phyloP scores from a whole-genome alignment of 2,888 invertebrate species.

The Ellobium chinense region DNA sequence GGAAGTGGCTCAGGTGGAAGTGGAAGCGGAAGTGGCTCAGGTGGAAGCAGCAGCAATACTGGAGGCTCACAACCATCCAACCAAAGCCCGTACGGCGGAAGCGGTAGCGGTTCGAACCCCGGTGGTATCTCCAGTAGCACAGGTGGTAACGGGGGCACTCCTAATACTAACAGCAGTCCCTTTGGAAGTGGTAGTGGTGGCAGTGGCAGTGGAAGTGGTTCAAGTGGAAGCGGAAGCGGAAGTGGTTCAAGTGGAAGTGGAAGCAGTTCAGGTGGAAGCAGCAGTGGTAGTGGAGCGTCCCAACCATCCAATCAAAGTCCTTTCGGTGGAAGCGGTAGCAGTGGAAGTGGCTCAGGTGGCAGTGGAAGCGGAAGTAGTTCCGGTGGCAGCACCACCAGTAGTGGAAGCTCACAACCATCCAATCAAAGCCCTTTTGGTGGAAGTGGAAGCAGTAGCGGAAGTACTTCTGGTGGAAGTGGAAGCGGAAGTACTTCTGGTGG shows the following conservation, averaged over 20 bases:
- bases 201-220: background rate
- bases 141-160: background rate
- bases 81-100: background rate
- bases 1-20: too few relatives aligned
- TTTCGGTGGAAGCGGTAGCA: background rate
- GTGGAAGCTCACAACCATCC: too few relatives aligned
- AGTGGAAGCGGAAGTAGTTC: background rate
- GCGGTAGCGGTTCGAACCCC: background rate
- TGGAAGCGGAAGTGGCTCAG: background rate
- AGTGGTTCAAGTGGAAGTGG: background rate
- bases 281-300: background rate
- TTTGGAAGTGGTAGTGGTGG: background rate
- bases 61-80: background rate
- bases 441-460: too few relatives aligned
- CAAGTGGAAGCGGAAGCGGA: too few relatives aligned
- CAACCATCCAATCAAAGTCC: background rate
- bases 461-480: too few relatives aligned
- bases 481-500: too few relatives aligned
- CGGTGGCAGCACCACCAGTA: too few relatives aligned
- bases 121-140: too few relatives aligned
- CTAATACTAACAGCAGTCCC: background rate
- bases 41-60: background rate
- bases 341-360: background rate
- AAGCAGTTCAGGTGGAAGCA: background rate
- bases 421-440: too few relatives aligned